phyloP scores from a whole-genome alignment of 1,140 invertebrate genomes.

The Neodiprion lecontei region DNA sequence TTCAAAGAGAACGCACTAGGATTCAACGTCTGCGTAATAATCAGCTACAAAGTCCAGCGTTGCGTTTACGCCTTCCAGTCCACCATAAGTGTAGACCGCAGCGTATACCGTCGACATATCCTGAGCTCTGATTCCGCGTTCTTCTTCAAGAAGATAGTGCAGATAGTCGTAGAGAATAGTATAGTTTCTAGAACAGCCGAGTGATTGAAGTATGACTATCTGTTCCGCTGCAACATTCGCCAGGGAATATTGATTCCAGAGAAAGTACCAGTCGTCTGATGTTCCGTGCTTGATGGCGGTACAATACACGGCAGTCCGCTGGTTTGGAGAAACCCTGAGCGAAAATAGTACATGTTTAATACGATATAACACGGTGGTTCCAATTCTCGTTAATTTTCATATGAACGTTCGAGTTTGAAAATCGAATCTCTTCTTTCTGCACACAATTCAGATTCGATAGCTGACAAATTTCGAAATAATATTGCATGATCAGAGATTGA shows the following conservation, averaged over 20 bases:
- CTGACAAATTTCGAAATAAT: conserved; percentile 12
- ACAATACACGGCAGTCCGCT: conserved; percentile 68
- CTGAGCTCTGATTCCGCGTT: conserved; percentile 71
- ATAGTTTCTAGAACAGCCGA: conserved; percentile 66
- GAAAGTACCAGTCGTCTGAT: conserved; percentile 57
- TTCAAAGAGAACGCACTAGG: background rate
- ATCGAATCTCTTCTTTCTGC: too few relatives aligned
- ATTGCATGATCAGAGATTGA: conserved; percentile 12
- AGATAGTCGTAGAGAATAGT: conserved; percentile 58
- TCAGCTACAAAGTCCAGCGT: conserved; percentile 59
- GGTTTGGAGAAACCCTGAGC: conserved; percentile 62
- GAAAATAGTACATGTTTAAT: background rate
- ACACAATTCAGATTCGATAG: too few relatives aligned
- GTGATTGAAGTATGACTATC: conserved; percentile 64
- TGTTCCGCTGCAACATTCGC: conserved; percentile 75
- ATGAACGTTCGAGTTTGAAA: too few relatives aligned
- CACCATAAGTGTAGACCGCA: conserved; percentile 42
- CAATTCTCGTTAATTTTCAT: too few relatives aligned
- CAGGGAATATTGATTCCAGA: conserved; percentile 62
- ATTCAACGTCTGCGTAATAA: conserved; percentile 49
- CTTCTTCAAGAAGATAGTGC: conserved; percentile 66
- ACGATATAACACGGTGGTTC: too few relatives aligned
- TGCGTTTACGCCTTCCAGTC: conserved; percentile 53
- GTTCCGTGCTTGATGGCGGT: conserved; percentile 60
- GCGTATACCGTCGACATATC: conserved; percentile 68